Conservation (phyloP, 2,113 vertebrate species). For the Zapus hudsonius region DNA sequence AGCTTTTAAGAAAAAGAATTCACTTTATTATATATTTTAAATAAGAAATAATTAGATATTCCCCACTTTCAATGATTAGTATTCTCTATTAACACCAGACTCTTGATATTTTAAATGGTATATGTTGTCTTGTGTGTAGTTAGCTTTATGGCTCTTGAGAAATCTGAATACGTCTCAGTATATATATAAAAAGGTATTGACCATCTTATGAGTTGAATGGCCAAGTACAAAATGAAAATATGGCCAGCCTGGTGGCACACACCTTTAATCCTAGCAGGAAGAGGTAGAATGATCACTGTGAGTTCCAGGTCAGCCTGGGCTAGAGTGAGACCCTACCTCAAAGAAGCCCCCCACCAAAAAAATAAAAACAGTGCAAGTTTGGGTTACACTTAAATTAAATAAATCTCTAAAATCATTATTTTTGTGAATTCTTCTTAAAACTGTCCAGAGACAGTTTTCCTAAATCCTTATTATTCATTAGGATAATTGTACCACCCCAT, state of each 20-base stretch:
- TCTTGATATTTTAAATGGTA: background rate
- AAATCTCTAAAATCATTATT: background rate
- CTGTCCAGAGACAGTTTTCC: background rate
- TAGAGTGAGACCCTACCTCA: background rate
- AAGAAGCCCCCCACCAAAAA: too few species aligned
- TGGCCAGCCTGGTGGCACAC: too few species aligned
- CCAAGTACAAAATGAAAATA: background rate
- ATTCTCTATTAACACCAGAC: background rate
- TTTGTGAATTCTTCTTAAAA: background rate
- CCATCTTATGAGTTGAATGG: background rate
- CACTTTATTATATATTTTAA: background rate
- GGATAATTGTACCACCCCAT: slow-evolving; percentile 63
- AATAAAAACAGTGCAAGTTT: background rate
- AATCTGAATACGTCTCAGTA: background rate
- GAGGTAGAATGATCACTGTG: too few species aligned
- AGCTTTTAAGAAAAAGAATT: slow-evolving; percentile 1
- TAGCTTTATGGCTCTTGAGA: background rate
- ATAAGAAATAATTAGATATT: background rate
- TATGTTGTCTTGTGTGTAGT: background rate
- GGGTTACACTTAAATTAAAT: background rate
- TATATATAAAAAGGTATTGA: slow-evolving; percentile 1
- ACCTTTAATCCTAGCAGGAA: too few species aligned
- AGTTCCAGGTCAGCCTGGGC: too few species aligned
- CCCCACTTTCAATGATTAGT: background rate
- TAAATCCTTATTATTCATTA: background rate